Evolutionary conservation across 2,113 vertebrate genomes (phyloP).

Genomic region (Pseudopipra pipra): DNA sequence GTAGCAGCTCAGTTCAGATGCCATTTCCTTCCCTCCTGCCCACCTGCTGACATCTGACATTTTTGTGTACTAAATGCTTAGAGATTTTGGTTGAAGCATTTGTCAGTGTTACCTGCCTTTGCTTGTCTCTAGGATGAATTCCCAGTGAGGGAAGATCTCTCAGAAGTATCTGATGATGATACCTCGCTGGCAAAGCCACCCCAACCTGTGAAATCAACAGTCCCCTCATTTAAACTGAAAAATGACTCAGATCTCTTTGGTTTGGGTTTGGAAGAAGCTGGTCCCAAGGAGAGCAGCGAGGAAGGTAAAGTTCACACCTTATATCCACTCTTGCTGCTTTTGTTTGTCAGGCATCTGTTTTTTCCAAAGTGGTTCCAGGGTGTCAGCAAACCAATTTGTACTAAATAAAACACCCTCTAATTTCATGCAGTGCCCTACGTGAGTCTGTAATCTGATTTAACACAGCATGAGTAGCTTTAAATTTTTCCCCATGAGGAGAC

Average conservation of each 20-base stretch:
- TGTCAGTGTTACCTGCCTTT: background rate
- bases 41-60: background rate
- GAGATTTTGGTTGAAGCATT: background rate
- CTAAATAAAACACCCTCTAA: background rate
- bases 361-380: background rate
- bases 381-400: background rate
- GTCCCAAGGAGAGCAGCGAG: conserved; percentile 81
- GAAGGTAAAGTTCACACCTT: conserved; percentile 74
- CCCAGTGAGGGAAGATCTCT: conserved; percentile 85
- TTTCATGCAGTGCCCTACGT: background rate
- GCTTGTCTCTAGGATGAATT: conserved; percentile 76
- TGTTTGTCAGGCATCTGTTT: background rate
- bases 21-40: background rate
- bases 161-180: conserved; percentile 88
- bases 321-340: background rate
- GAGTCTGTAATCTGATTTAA: background rate
- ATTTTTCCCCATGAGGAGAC: background rate
- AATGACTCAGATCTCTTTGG: conserved; percentile 88
- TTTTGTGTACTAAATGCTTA: background rate
- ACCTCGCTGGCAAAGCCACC: conserved; percentile 46
- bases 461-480: background rate
- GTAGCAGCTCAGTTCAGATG: background rate
- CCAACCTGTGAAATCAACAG: conserved; percentile 67
- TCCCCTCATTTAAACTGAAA: conserved; percentile 82
- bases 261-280: conserved; percentile 81